Evolutionary conservation across 2,888 invertebrate species (phyloP), one percentile per base, ranked within the genome.

Genomic region (Odontomyia ornata): DNA sequence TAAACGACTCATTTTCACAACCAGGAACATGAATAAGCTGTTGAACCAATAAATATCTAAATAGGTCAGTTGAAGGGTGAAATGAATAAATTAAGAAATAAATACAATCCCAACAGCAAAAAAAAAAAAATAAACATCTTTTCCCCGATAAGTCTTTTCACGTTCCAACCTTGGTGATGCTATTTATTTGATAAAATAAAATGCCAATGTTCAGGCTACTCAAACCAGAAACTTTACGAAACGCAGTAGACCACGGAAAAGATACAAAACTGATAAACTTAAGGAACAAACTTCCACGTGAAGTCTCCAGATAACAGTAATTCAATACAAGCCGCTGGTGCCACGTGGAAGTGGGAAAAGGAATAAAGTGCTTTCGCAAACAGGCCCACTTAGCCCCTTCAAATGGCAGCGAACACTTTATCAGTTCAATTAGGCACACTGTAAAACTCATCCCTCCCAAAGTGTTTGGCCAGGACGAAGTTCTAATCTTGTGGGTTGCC

Each of bases 401-500:
- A 36, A 36, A 15, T 25, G 28, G 27, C 62, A 27, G 28, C 62
- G 25, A 15, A 62, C 62, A 62, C 62, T 62, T 62, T 62, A 62
- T 62, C 62, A 62, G 62, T 62, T 62, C 62, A 62, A 62, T 62
- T 62, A 62, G 62, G 62, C 27, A 62, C 25, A 27, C 62, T 25
- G 62, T 62, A 62, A 62, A 62, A 62, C 27, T 62, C 62, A 62
- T 62, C 28, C 27, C 27, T 62, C 27, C 62, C 62, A 62, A 27
- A 36, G 36, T 36, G 36, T 36, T 36, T 36, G 3, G 36, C 36
- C 36, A 36, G 36, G 36, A 62, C 23, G 57, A 57, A 11, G 25
- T 62, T 62, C 27, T 62, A 62, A 62, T 62, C 62, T 62, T 62
- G 23, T 27, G 62, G 27, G 62, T 62, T 62, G 62, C 27, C 27